Evolutionary conservation across 2,113 vertebrate genomes (phyloP).

Genomic region (Dasyprocta punctata): DNA sequence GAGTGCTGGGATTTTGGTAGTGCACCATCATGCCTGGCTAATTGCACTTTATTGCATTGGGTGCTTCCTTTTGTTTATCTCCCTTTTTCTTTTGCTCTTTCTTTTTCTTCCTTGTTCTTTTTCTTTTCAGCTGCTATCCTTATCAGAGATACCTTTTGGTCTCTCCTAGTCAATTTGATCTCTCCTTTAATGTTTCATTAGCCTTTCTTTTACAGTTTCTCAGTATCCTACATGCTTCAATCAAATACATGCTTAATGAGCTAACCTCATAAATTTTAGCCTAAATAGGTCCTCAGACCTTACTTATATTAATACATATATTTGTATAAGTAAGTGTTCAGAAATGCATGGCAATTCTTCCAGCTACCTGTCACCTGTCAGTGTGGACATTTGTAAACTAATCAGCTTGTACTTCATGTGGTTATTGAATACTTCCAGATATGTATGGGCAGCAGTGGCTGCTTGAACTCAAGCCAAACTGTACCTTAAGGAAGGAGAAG

Average conservation of each 20-base stretch:
- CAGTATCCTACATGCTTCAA: not conserved
- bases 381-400: not conserved
- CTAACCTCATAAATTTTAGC: not conserved
- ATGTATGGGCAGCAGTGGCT: not conserved
- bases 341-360: slow-evolving; percentile 2
- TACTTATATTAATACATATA: not conserved
- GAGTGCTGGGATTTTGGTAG: not conserved
- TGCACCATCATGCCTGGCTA: not conserved
- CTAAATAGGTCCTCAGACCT: not conserved
- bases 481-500: not conserved
- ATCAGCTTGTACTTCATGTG: slow-evolving; percentile 23
- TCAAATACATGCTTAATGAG: not conserved
- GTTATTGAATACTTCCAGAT: slow-evolving; percentile 54
- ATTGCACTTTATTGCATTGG: not conserved
- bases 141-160: slow-evolving; percentile 31
- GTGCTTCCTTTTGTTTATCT: not conserved
- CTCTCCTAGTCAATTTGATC: not conserved
- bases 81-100: not conserved
- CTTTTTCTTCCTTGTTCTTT: not conserved
- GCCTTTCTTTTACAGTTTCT: slow-evolving; percentile 48
- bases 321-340: not conserved
- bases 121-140: not conserved
- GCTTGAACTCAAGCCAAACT: not conserved
- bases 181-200: slow-evolving; percentile 64
- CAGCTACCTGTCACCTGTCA: slow-evolving; percentile 7